These are phyloP conservation scores for Dermochelys coriacea DNA, from an alignment of 2,797 vertebrate species.

Conservation along the genomic window DNA sequence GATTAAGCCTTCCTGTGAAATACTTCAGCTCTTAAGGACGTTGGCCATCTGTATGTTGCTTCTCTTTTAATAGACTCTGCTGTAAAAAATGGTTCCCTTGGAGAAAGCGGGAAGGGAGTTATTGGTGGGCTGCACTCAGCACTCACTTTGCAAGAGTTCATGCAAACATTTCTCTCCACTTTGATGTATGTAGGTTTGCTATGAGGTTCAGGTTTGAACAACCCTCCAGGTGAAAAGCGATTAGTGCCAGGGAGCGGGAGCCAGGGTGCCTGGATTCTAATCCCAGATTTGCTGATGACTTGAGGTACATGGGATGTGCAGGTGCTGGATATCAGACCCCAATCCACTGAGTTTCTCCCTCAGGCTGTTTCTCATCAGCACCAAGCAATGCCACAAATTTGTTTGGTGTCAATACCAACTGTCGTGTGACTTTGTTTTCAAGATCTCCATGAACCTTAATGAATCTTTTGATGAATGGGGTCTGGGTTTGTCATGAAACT, in stretches of 20 bases:
- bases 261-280: rapidly evolving
- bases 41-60: slow-evolving; percentile 27
- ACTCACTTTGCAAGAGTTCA: background rate
- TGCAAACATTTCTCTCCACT: background rate
- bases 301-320: background rate
- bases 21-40: background rate
- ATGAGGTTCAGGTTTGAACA: background rate
- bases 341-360: background rate
- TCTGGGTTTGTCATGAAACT: background rate
- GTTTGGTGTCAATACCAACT: background rate
- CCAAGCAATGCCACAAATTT: background rate
- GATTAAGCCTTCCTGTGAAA: slow-evolving; percentile 32
- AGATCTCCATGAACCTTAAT: background rate
- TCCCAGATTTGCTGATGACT: background rate
- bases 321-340: background rate
- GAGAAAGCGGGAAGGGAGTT: background rate
- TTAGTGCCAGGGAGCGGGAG: background rate
- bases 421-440: rapidly evolving
- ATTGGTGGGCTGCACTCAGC: background rate
- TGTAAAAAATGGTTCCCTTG: background rate
- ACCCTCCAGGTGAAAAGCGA: background rate
- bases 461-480: background rate
- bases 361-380: background rate
- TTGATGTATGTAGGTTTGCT: background rate
- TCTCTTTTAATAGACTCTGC: background rate